Base-by-base conservation (phyloP, 2,888 invertebrate genomes). In the Agrotis puta region DNA sequence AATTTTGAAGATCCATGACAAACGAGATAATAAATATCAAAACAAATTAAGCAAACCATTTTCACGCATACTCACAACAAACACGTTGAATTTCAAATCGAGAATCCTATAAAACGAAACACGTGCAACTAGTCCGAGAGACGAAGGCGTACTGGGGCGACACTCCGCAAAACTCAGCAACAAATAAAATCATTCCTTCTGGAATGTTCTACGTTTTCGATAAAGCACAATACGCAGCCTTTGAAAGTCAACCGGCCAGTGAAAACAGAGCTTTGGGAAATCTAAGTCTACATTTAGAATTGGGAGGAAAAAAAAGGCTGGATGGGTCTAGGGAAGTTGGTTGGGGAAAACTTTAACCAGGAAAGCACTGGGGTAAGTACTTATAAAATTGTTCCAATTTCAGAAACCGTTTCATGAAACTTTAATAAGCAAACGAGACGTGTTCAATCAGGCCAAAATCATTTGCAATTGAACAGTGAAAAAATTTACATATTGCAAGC, bases 211-310 rank as follows among this genome's bases (percentile, higher is more conserved):
- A 81, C 79, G 73, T 63, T 65, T 79, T 79, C 79, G 69, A 83
- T 83, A 84, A 72, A 77, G 77, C 71, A 89, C 88, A 89, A 90
- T 85, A 85, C 72, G 88, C 85, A 90, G 64, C 88, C 89, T 82
- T 79, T 82, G 67, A 86, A 88, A 77, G 51, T 72, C 77, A 50
- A 72, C 22, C 66, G 69, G 66, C 82, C 74, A 82, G 24, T 50
- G 9, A n/a, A 64, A 47, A n/a, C 39, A 62, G 86, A 85, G 67
- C 86, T 70, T 20, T 22, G 27, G 50, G 56, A 72, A 45, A 43
- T 18, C 27, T 51, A 22, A 20, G 20, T 24, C 27, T 53, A 11
- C 14, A 43, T 61, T 64, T 50, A 11, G 47, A 43, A 53, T 43
- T 24, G 18, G 18, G 0, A 22, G 14, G 20, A 51, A 65, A 62